Conservation (phyloP, 2,797 vertebrate species). For the Paramormyrops hopkinsi region DNA sequence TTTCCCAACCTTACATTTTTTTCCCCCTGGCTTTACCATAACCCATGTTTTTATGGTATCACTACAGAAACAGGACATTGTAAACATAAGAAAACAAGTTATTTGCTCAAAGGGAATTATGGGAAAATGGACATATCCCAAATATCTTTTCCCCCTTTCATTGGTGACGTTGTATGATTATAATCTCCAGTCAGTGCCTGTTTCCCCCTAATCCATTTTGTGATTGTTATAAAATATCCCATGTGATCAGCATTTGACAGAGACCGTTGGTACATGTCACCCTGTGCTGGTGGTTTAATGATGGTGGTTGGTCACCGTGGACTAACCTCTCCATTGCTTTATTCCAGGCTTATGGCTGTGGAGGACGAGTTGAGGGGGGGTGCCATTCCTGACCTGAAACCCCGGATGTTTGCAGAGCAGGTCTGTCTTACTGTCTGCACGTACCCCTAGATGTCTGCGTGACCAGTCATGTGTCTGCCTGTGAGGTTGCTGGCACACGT, state of each 20-base stretch:
- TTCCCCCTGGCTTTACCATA: neutral
- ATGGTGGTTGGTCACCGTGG: slow-evolving; percentile 42
- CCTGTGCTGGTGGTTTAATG: neutral
- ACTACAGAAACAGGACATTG: neutral
- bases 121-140: neutral
- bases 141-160: neutral
- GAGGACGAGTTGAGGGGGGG: slow-evolving; percentile 96
- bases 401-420: slow-evolving; percentile 97
- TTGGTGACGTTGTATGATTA: neutral
- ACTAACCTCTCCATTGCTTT: slow-evolving; percentile 33
- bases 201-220: neutral
- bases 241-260: neutral
- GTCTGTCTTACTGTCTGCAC: slow-evolving; percentile 48
- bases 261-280: neutral
- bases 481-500: neutral
- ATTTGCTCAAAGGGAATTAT: neutral
- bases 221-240: neutral
- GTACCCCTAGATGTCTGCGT: neutral
- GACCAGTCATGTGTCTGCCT: neutral
- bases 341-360: slow-evolving; percentile 93
- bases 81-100: neutral
- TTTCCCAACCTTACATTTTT: neutral
- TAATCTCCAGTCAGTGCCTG: neutral
- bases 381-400: slow-evolving; percentile 82
- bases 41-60: neutral